Conservation (phyloP, 2,888 invertebrate genomes). For the Noctua pronuba region DNA sequence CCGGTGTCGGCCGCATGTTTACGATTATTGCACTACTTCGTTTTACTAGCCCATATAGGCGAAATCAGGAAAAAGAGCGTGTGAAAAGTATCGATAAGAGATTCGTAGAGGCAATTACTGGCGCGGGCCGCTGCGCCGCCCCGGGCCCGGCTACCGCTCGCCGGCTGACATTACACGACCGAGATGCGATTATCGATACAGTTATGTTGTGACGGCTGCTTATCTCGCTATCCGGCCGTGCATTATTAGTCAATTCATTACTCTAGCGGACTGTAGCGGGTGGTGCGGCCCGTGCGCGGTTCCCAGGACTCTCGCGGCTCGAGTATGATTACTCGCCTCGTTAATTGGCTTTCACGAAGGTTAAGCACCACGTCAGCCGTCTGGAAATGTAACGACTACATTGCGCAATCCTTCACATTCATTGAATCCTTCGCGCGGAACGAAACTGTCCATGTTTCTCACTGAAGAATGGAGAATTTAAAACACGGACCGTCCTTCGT, state of each 20-base stretch:
- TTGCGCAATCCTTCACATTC: constrained; percentile 77
- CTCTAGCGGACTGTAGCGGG: constrained; percentile 65
- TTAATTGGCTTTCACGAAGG: constrained; percentile 82
- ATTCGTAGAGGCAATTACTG: constrained; percentile 82
- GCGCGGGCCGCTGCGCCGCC: constrained; percentile 76
- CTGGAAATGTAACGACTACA: constrained; percentile 73
- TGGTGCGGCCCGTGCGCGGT: constrained; percentile 66
- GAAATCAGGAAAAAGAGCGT: constrained; percentile 78
- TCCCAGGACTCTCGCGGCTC: constrained; percentile 74
- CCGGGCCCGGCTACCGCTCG: constrained; percentile 80
- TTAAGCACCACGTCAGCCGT: constrained; percentile 72
- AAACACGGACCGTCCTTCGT: constrained; percentile 64
- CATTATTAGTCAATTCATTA: constrained; percentile 80
- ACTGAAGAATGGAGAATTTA: constrained; percentile 79
- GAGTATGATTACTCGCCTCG: constrained; percentile 69
- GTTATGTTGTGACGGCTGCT: constrained; percentile 86
- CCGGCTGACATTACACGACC: constrained; percentile 81
- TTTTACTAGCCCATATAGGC: constrained; percentile 73
- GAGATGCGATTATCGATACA: constrained; percentile 87
- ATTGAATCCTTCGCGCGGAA: constrained; percentile 75
- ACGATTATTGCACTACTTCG: constrained; percentile 78
- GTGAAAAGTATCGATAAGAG: constrained; percentile 85
- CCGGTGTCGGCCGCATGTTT: constrained; percentile 68
- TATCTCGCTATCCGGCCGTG: constrained; percentile 80
- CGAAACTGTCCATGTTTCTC: constrained; percentile 75